phyloP scores from a whole-genome alignment of 1,140 invertebrate genomes.

The Oryzaephilus surinamensis region DNA sequence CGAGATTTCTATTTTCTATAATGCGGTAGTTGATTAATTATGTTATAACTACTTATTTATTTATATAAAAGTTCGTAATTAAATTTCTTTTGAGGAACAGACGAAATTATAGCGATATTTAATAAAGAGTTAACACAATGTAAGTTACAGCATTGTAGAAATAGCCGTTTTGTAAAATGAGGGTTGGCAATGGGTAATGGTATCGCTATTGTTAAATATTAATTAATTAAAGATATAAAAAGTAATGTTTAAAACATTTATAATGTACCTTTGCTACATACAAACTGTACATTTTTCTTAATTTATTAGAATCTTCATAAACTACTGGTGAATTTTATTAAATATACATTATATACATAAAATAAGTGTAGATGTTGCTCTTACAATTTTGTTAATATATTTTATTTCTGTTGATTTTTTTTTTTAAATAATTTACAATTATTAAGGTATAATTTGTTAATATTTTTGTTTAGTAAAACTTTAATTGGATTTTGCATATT shows the following conservation, averaged over 20 bases:
- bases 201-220: conserved; percentile 31
- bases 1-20: too few species aligned
- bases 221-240: conserved; percentile 24
- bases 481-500: too few species aligned
- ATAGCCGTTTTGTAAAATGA: conserved; percentile 30
- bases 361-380: conserved; percentile 30
- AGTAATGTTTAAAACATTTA: conserved; percentile 31
- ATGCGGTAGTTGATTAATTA: too few species aligned
- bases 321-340: conserved; percentile 32
- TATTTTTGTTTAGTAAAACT: conserved; percentile 31
- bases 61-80: too few species aligned
- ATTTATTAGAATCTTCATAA: conserved; percentile 30
- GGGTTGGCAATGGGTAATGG: conserved; percentile 29
- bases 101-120: too few species aligned
- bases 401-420: conserved; percentile 34
- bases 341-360: too few species aligned
- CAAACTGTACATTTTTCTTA: conserved; percentile 31
- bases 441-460: conserved; percentile 26
- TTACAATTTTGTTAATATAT: conserved; percentile 30
- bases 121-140: conserved; percentile 20
- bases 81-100: too few species aligned
- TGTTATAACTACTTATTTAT: too few species aligned
- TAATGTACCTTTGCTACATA: conserved; percentile 28
- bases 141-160: conserved; percentile 20
- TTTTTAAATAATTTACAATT: too few species aligned